phyloP scores from a whole-genome alignment of 1,140 invertebrate species.

The Dysdera silvatica region DNA sequence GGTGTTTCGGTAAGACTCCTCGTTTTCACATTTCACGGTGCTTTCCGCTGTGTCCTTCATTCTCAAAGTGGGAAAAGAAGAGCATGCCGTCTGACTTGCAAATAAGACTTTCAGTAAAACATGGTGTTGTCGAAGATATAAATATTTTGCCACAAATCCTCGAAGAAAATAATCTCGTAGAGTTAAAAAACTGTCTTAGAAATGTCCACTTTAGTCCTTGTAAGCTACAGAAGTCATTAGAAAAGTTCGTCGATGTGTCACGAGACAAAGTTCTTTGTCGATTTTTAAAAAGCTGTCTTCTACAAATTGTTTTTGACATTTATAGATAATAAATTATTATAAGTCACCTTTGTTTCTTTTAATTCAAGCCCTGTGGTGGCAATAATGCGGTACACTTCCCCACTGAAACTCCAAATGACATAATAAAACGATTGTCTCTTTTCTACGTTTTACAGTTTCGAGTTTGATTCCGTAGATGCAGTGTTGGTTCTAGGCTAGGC shows the following conservation, averaged over 20 bases:
- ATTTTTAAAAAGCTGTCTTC: slow-evolving; percentile 1
- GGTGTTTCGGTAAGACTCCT: slow-evolving; percentile 80
- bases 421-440: no score
- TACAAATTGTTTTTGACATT: slow-evolving; percentile 7
- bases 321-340: not conserved
- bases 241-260: not conserved
- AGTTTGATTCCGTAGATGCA: no score
- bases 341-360: no score
- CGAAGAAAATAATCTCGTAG: not conserved
- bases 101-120: not conserved
- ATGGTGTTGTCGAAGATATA: slow-evolving; percentile 11
- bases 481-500: no score
- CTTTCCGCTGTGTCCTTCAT: slow-evolving; percentile 7
- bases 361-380: no score
- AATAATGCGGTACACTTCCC: no score
- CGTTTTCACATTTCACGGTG: slow-evolving; percentile 52
- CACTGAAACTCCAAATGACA: no score
- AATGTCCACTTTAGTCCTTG: not conserved
- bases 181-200: not conserved
- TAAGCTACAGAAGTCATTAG: not conserved
- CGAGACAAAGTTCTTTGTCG: not conserved
- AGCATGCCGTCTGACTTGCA: not conserved
- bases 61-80: not conserved
- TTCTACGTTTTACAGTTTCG: no score
- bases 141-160: slow-evolving; percentile 7